A percentile compares a stretch with the other conserved stretches of the same genome.
Conservation (phyloP, 37 sponge, comb jelly and placozoan genomes). For the Trichoplax adhaerens region DNA sequence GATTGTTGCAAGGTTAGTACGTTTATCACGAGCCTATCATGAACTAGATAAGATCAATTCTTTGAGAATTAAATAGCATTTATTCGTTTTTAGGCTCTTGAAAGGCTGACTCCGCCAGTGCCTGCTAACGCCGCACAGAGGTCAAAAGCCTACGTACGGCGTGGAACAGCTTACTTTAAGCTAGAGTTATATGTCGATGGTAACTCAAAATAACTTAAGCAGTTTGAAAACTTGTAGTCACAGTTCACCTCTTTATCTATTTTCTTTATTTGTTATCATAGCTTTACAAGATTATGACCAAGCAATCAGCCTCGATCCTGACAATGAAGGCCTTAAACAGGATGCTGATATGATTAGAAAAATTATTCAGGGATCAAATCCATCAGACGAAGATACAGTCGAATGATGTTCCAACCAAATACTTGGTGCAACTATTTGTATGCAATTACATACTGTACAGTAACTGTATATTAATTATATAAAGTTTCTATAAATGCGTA, state of each 20-base stretch:
- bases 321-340: slow-evolving; percentile 25
- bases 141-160: slow-evolving; percentile 58
- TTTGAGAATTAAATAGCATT: neutral
- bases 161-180: slow-evolving; percentile 74
- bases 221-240: neutral
- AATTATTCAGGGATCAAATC: too few relatives aligned
- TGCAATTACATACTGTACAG: too few relatives aligned
- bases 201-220: neutral
- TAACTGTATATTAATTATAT: too few relatives aligned
- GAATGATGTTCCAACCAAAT: too few relatives aligned
- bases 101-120: slow-evolving; percentile 65
- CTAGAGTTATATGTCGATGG: slow-evolving; percentile 7
- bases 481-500: too few relatives aligned
- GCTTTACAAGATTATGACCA: slow-evolving; percentile 58
- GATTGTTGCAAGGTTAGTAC: slow-evolving; percentile 23
- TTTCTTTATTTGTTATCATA: neutral
- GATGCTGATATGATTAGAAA: slow-evolving; percentile 1
- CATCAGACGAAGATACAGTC: too few relatives aligned
- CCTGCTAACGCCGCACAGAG: slow-evolving; percentile 44
- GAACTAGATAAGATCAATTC: neutral
- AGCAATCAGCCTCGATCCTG: slow-evolving; percentile 39
- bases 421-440: too few relatives aligned
- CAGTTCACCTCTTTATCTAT: neutral
- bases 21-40: neutral
- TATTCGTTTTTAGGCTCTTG: slow-evolving; percentile 35